Evolutionary conservation across 2,888 invertebrate genomes (phyloP).

Genomic region (Sesia bembeciformis): DNA sequence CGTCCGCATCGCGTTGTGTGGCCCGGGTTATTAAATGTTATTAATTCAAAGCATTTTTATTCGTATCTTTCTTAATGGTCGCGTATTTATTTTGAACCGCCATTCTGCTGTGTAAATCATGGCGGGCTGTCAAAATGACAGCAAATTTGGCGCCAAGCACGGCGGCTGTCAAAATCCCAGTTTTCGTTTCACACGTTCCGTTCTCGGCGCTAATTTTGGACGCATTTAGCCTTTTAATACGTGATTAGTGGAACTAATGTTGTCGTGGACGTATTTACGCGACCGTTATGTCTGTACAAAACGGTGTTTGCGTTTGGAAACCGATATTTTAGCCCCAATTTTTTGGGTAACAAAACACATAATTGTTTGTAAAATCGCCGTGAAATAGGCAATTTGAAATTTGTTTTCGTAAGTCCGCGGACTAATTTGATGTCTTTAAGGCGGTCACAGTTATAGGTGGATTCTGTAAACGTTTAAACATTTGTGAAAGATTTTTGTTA

Average conservation of each 20-base stretch:
- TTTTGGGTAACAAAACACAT: conserved; percentile 13
- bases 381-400: neutral
- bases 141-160: conserved; percentile 52
- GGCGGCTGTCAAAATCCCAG: conserved; percentile 15
- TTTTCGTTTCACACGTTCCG: conserved; percentile 1
- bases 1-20: conserved; percentile 37
- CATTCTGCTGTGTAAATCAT: conserved; percentile 47
- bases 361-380: conserved; percentile 4
- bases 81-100: conserved; percentile 37
- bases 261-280: conserved; percentile 38
- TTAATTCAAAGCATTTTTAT: conserved; percentile 43
- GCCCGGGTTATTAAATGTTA: conserved; percentile 44
- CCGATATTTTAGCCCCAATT: neutral
- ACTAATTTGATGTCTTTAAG: conserved; percentile 17
- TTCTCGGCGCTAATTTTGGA: conserved; percentile 26
- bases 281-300: conserved; percentile 18
- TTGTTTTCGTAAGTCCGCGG: conserved; percentile 14
- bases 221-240: conserved; percentile 27
- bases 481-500: conserved; percentile 10
- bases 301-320: neutral
- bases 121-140: conserved; percentile 42
- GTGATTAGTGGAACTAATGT: conserved; percentile 38
- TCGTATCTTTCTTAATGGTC: conserved; percentile 25
- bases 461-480: conserved; percentile 7
- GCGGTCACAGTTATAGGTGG: conserved; percentile 7